Evolutionary conservation across 2,888 invertebrate genomes (phyloP), one percentile per base, ranked within the genome.

Genomic region (Agrotis exclamationis): DNA sequence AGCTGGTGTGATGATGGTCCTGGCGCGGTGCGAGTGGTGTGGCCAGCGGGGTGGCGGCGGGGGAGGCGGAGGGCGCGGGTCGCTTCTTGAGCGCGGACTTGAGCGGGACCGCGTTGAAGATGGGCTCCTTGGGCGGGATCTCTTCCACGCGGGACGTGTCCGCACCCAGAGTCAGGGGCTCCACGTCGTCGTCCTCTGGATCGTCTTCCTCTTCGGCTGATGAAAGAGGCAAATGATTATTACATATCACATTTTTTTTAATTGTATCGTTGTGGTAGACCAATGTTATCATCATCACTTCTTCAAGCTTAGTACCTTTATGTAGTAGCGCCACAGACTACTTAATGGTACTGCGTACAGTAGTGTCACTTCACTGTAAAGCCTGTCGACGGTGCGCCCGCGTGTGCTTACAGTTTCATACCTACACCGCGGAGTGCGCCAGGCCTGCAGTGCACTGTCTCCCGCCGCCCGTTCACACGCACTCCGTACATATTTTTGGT

Each of bases 1-100:
- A 97, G 92, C 98, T 98, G 88, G 98, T 97, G 90, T 97, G 98
- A 80, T 97, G 97, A 84, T 98, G 97, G 90, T 98, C 98, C 93
- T 98, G 98, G 47, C 98, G 96, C 77, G 94, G 93, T 74, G 95
- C 95, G 18, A 95, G 92, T 65, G 95, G 95, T 64, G 94, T 97
- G 93, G 92, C 90, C 65, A 91, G 85, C 18, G 95, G 95, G 62
- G 92, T 89, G 97, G 96, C 87, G 97, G 97, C 93, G 9, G 95
- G 95, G 60, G 92, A 89, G 97, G 96, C 87, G 97, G 97, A 93
- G 74, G 98, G 98, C 50, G 97, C 98, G 66, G 98, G 97, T 90
- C 98, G 97, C 94, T 98, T 99, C 96, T 99, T 99, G 85, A 99
- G 96, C 82, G 99, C 99, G 64, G 99, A 99, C 94, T 99, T 99